A percentile compares a stretch with the other conserved stretches of the same genome.
Conservation (phyloP, 2,113 vertebrate species). For the Neodontobutis hainanensis region DNA sequence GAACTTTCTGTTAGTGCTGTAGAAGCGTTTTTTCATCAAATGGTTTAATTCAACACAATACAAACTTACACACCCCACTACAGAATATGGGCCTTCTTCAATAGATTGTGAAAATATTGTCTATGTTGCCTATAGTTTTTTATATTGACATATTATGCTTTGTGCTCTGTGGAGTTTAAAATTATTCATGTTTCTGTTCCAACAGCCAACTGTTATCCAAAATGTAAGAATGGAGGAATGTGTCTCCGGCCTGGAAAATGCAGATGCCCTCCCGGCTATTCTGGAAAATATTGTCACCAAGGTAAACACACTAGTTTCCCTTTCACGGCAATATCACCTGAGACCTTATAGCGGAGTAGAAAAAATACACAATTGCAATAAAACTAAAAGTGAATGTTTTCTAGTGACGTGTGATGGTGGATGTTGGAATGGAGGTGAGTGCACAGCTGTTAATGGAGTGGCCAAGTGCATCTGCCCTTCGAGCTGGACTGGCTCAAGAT, state of each 20-base stretch:
- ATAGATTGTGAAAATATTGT: too few relatives aligned
- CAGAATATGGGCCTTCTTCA: too few relatives aligned
- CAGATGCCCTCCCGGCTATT: conserved; percentile 82
- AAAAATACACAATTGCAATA: too few relatives aligned
- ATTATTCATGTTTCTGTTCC: conserved; percentile 5
- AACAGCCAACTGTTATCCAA: conserved; percentile 83
- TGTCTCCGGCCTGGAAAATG: conserved; percentile 88
- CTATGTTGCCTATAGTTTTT: too few relatives aligned
- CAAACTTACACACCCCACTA: too few relatives aligned
- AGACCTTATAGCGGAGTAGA: too few relatives aligned
- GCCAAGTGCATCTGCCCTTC: conserved; percentile 85
- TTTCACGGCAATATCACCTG: too few relatives aligned
- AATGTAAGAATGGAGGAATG: conserved; percentile 87
- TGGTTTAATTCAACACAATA: too few relatives aligned
- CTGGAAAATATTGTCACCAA: conserved; percentile 87
- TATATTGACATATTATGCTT: too few relatives aligned
- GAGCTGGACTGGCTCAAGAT: conserved; percentile 85
- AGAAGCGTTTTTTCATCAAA: too few relatives aligned
- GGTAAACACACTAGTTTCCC: conserved; percentile 56
- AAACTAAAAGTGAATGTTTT: not conserved
- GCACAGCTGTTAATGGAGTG: conserved; percentile 79
- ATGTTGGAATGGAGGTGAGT: conserved; percentile 87
- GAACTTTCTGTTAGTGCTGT: too few relatives aligned
- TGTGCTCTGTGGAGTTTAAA: too few relatives aligned
- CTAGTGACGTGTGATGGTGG: conserved; percentile 85